Conservation (phyloP, 1,140 invertebrate genomes). For the Nebria ingens region DNA sequence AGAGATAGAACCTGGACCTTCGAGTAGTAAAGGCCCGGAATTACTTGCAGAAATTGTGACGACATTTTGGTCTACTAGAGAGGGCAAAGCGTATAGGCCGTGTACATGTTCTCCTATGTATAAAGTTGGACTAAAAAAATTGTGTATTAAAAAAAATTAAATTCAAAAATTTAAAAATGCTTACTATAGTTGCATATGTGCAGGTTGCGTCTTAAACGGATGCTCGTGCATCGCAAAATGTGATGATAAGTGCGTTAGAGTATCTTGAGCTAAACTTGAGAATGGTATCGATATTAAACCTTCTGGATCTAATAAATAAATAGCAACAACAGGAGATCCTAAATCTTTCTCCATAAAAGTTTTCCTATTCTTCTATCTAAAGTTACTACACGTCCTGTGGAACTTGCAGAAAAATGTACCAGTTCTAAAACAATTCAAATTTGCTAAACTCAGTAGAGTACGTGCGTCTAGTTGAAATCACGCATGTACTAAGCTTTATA, state of each 20-base stretch:
- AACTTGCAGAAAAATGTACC: slow-evolving; percentile 80
- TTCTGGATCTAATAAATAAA: slow-evolving; percentile 70
- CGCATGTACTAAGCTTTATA: background rate
- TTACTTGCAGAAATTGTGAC: slow-evolving; percentile 57
- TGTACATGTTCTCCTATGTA: slow-evolving; percentile 86
- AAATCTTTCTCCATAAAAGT: slow-evolving; percentile 78
- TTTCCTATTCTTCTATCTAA: slow-evolving; percentile 61
- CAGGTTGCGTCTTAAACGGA: slow-evolving; percentile 37
- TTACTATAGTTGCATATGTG: slow-evolving; percentile 67
- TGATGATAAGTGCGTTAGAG: slow-evolving; percentile 41
- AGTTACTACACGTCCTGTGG: slow-evolving; percentile 75
- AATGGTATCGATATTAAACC: slow-evolving; percentile 81
- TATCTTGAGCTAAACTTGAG: slow-evolving; percentile 79
- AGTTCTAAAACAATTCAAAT: slow-evolving; percentile 48
- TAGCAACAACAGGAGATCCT: slow-evolving; percentile 81
- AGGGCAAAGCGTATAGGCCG: slow-evolving; percentile 84
- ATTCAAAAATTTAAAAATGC: slow-evolving; percentile 27
- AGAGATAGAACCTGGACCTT: slow-evolving; percentile 45
- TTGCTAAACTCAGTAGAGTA: slow-evolving; percentile 5
- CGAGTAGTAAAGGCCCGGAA: slow-evolving; percentile 50
- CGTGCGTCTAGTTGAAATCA: slow-evolving; percentile 5
- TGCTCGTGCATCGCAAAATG: slow-evolving; percentile 22
- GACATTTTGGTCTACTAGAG: slow-evolving; percentile 76
- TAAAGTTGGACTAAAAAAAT: slow-evolving; percentile 67
- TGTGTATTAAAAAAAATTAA: slow-evolving; percentile 10